These are phyloP conservation scores for Schizopygopsis malacanthus DNA, from an alignment of 2,797 vertebrate genomes.

Conservation along the genomic window DNA sequence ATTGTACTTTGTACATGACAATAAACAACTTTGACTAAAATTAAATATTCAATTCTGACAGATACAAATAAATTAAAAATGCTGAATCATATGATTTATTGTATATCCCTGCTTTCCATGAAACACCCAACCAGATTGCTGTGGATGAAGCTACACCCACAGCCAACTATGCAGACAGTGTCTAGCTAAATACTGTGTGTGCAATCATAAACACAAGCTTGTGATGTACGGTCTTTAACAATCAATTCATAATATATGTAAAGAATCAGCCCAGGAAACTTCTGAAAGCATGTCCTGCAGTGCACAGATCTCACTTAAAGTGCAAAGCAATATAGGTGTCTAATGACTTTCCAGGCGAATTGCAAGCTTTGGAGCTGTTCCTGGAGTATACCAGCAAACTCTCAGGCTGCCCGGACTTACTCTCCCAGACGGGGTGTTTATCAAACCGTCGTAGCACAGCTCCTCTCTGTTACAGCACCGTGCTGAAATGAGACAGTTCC, in stretches of 20 bases:
- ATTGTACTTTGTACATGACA: too few species aligned
- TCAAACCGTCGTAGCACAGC: constrained; percentile 18
- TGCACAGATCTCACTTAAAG: background rate
- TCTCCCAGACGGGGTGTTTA: constrained; percentile 41
- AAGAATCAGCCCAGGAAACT: background rate
- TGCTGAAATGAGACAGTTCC: constrained; percentile 39
- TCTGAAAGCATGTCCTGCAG: background rate
- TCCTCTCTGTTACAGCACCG: constrained; percentile 1
- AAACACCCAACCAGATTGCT: background rate
- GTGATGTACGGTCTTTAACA: background rate
- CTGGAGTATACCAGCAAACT: constrained; percentile 14
- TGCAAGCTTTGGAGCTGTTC: constrained; percentile 28
- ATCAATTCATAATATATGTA: constrained; percentile 5
- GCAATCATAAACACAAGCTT: constrained; percentile 4
- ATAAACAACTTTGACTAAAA: too few species aligned
- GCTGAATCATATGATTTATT: background rate
- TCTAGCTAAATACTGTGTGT: constrained; percentile 11
- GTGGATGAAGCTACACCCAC: background rate
- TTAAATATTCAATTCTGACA: too few species aligned
- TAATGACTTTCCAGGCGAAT: constrained; percentile 50
- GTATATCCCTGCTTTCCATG: background rate
- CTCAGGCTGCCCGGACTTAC: constrained; percentile 3
- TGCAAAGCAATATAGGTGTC: constrained; percentile 15
- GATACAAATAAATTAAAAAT: too few species aligned
- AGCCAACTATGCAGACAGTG: background rate